Base-by-base conservation (phyloP, 2,797 vertebrate genomes). In the Smutsia gigantea region DNA sequence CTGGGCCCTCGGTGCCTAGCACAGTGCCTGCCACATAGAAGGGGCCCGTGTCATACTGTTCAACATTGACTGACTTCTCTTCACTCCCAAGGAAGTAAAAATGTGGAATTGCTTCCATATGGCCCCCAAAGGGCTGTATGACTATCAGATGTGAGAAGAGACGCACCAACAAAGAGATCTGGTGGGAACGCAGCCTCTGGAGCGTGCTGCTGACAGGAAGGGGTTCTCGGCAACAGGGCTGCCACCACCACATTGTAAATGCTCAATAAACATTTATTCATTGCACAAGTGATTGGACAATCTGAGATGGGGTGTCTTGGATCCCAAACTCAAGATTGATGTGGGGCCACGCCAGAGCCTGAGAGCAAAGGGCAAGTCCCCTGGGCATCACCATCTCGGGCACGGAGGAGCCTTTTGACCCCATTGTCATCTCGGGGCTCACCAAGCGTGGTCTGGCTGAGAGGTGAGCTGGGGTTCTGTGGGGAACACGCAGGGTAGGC, bases 351-450 rank as follows among this genome's bases (percentile, higher is more conserved):
- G 39, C n/a, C 21, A 85, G 57, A 88, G 53, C 2, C 57, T 51
- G 13, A 83, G 23, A 78, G 64, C 23, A 29, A 75, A 46, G 49
- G 79, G 39, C n/a, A 46, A 46, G 99, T 5, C 99, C 99, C 19
- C 98, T 99, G 98, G 99, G 99, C 90, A 99, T 99, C 98, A 99
- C 99, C 97, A 99, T 99, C 98, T 99, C 99, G 0, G 99, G 99
- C 96, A 99, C 99, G 0, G 99, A 99, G 98, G 99, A 99, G 89
- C 99, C 99, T 75, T 99, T 99, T 5, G 99, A 99, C 98, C 99
- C 99, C 90, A 99, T 99, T 11, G 99, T 99, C 93, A 99, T 99
- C 98, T 99, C 99, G 0, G 99, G 99, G 81, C 99, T 99, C 66
- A 99, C 99, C 95, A 99, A 99, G 98, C 99, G 99, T 87, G 99